Evolutionary conservation across 1,140 invertebrate genomes (phyloP).

Genomic region (Cydia pomonella): DNA sequence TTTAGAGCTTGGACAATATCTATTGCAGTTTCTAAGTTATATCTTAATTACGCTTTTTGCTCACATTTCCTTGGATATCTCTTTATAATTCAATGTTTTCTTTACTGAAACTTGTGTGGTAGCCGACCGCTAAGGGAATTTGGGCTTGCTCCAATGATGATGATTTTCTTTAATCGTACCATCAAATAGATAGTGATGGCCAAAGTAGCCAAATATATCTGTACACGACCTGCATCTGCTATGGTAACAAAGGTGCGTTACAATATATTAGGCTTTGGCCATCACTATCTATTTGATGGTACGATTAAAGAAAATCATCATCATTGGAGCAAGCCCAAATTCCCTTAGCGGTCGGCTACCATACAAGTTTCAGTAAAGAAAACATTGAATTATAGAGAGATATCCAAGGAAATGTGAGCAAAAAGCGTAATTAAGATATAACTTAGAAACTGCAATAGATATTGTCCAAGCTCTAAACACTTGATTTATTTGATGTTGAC

Average conservation of each 20-base stretch:
- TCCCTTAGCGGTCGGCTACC: background rate
- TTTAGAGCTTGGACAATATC: background rate
- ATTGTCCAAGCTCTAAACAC: slow-evolving; percentile 3
- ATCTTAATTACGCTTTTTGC: slow-evolving; percentile 16
- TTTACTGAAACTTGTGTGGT: background rate
- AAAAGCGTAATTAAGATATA: slow-evolving; percentile 17
- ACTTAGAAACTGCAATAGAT: background rate
- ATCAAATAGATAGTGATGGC: no score
- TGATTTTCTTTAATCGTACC: no score
- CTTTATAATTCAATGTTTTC: background rate
- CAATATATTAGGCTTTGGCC: no score
- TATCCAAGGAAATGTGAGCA: background rate
- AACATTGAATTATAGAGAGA: background rate
- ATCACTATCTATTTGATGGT: no score
- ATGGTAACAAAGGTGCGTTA: no score
- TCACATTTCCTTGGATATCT: background rate
- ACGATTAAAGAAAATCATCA: no score
- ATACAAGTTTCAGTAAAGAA: background rate
- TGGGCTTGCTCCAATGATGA: no score
- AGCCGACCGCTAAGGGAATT: background rate
- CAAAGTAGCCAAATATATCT: no score
- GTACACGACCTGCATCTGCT: no score
- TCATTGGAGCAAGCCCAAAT: background rate
- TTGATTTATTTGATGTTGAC: no score
- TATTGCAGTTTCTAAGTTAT: background rate